Base-by-base conservation (phyloP, 2,113 vertebrate genomes). In the Lepus europaeus region DNA sequence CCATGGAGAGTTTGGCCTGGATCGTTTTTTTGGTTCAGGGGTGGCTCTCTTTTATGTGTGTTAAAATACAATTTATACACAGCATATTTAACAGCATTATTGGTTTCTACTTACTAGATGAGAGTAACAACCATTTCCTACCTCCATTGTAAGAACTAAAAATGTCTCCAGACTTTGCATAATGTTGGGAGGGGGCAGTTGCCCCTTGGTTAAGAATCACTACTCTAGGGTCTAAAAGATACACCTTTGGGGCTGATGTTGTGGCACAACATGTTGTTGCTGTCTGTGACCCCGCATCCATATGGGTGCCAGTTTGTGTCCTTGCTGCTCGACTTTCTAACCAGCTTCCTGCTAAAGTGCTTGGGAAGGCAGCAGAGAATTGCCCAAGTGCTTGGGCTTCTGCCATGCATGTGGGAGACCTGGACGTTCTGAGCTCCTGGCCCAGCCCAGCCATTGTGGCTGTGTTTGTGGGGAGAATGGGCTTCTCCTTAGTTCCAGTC, bases 191-290 rank as follows among this genome's bases (percentile, higher is more conserved):
- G 53, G 12, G 61, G 16, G 49, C 9, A 22, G 64, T 20, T 61
- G 9, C 5, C 29, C 9, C 73, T 3, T 69, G 22, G 22, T 68
- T 73, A 16, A 74, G 31, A 91, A 36, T 23, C 6, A 74, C 59
- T 91, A 53, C 31, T 74, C 59, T 39, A 84, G 36, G 3, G n/a
- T 72, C 84, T 63, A 39, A 94, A 94, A 86, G n/a, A 27, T 59
- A 78, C 12, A 13, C 56, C 9, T 63, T 91, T 33, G 36, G 36
- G 36, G 36, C 36, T 36, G 36, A 36, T 36, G 36, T 36, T 36
- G 36, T 36, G 36, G 36, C 36, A 36, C 36, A 36, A 36, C 36
- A 36, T 36, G 36, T 36, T 36, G 2, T 36, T 36, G 36, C 36
- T 36, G 36, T 36, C 36, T 36, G 36, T 36, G 36, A 36, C 36